Evolutionary conservation across 2,888 invertebrate genomes (phyloP), one percentile per base, ranked within the genome.

Genomic region (Empis livida): DNA sequence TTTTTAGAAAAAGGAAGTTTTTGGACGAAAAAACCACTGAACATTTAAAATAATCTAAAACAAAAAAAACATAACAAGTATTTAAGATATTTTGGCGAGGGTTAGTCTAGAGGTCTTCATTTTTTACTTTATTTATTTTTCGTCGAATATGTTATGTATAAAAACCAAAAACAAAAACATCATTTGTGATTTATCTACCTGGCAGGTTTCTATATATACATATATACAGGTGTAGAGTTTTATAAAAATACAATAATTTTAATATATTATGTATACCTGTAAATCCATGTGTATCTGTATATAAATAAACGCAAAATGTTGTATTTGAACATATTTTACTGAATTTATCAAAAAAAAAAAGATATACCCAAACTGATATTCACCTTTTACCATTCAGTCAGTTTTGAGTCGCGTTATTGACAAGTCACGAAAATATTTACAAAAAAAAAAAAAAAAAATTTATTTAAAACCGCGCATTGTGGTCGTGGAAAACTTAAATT

Each of bases 401-500:
- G 38, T 42, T 42, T 48, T 43, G 41, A 42, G n/a, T 35, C 45
- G 48, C 41, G 43, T 30, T 43, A 43, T 31, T 32, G 47, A 44
- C 31, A 38, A 47, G 47, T 47, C 47, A 37, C 16, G 17, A 39
- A 39, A 17, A 16, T 5, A 32, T 8, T 32, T 5, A 13, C 13
- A 13, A 35, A 35, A 35, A 35, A 35, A 5, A 35, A 13, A 35
- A 2, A 13, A n/a, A 35, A 35, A 2, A n/a, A 35, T 32, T 13
- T 27, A 27, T 27, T 20, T n/a, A 5, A 20, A 20, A 27, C 23
- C 8, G 5, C 23, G 23, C 9, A 6, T 27, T 27, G 23, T 27
- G 8, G 23, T 27, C 23, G 23, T 27, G 23, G 23, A 8, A 27
- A 27, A 27, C 5, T 27, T 20, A 20, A 20, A 20, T 20, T n/a